Evolutionary conservation across 2,888 invertebrate genomes (phyloP).

Genomic region (Cylloceria caligata): DNA sequence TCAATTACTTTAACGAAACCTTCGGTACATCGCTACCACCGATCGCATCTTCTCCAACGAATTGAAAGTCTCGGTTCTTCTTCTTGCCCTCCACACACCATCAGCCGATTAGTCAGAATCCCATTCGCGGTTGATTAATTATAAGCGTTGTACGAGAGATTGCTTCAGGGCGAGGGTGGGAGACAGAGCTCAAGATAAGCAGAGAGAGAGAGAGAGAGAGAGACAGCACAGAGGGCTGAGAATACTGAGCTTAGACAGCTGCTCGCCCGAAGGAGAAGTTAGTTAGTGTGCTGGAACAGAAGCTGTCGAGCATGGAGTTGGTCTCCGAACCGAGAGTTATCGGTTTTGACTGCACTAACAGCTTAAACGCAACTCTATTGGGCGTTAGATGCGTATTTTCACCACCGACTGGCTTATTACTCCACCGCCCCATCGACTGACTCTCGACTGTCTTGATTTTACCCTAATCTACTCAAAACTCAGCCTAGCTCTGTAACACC

Average conservation of each 20-base stretch:
- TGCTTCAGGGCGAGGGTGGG: conserved; percentile 20
- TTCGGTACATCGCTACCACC: not conserved
- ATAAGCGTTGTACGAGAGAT: conserved; percentile 42
- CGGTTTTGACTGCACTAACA: conserved; percentile 31
- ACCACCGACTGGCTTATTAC: conserved; percentile 48
- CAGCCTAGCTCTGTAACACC: conserved; percentile 8
- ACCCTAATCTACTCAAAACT: conserved; percentile 16
- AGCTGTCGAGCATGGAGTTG: conserved; percentile 2
- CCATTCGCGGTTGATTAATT: conserved; percentile 58
- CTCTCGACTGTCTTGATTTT: conserved; percentile 22
- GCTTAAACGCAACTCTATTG: not conserved
- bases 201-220: too few relatives aligned
- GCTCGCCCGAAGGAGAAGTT: not conserved
- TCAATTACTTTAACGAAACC: conserved; percentile 31
- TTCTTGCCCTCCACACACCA: not conserved
- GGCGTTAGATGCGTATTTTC: conserved; percentile 64
- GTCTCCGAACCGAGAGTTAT: conserved; percentile 27
- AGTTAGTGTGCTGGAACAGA: not conserved
- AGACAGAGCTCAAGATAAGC: not conserved
- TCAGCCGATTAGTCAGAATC: conserved; percentile 43
- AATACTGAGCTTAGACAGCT: not conserved
- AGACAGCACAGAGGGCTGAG: too few relatives aligned
- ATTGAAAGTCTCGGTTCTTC: not conserved
- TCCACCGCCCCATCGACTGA: conserved; percentile 15
- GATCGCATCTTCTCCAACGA: conserved; percentile 3